These are phyloP conservation scores for Ephestia elutella DNA, from an alignment of 1,140 invertebrate genomes.

Conservation along the genomic window DNA sequence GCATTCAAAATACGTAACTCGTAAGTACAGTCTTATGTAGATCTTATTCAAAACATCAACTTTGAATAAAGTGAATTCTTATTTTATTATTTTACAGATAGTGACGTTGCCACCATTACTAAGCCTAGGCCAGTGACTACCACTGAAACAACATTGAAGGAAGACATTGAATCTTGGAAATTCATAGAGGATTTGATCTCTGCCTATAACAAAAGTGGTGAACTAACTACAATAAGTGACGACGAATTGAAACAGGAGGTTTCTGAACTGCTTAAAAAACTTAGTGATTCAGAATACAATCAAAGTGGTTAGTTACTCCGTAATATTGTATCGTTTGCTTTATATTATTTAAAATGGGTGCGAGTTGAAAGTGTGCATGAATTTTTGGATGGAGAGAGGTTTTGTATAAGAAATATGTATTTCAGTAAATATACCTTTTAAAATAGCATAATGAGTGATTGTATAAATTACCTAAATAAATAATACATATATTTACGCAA, in stretches of 20 bases:
- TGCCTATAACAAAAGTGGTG: background rate
- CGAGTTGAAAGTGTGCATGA: too few relatives aligned
- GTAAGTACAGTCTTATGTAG: background rate
- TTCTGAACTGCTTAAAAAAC: background rate
- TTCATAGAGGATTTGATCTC: background rate
- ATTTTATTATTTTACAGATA: background rate
- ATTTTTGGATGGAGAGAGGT: too few relatives aligned
- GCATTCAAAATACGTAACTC: background rate
- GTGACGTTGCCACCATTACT: too few relatives aligned
- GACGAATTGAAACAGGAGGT: background rate
- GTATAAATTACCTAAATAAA: too few relatives aligned
- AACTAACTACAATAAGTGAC: background rate
- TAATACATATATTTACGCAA: too few relatives aligned
- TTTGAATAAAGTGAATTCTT: too few relatives aligned
- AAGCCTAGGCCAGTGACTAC: background rate
- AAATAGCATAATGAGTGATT: too few relatives aligned
- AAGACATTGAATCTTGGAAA: background rate
- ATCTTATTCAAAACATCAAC: too few relatives aligned
- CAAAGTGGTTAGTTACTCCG: background rate
- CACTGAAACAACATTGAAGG: background rate
- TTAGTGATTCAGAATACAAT: background rate
- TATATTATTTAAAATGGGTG: too few relatives aligned
- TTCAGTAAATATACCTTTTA: too few relatives aligned
- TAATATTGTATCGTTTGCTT: too few relatives aligned
- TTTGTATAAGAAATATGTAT: too few relatives aligned